phyloP scores from a whole-genome alignment of 2,113 vertebrate species.

The Erinaceus europaeus region DNA sequence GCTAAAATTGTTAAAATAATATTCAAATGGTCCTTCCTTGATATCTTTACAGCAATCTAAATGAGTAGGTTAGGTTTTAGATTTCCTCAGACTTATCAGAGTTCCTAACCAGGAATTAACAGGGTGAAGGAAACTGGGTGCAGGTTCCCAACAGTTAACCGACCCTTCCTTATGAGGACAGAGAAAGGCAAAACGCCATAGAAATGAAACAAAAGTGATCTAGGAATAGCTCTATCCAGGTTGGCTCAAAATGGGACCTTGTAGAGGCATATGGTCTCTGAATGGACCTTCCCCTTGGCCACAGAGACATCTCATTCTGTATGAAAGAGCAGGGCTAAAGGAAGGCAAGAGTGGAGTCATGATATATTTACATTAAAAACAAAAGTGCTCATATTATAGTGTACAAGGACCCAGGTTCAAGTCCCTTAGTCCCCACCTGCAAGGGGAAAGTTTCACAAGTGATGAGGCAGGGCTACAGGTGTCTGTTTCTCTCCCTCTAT shows the following conservation, averaged over 20 bases:
- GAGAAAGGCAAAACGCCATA: neutral
- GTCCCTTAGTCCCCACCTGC: no score
- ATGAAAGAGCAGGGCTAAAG: no score
- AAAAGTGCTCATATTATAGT: no score
- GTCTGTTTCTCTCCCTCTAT: no score
- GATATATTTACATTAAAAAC: no score
- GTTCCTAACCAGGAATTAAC: neutral
- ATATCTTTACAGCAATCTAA: conserved; percentile 2
- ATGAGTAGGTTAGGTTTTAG: conserved; percentile 6
- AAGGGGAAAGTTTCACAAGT: no score
- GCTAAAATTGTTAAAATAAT: neutral
- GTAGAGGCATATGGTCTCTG: neutral
- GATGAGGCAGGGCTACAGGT: no score
- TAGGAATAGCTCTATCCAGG: neutral
- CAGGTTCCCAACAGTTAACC: no score
- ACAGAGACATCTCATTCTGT: neutral
- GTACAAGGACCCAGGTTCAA: no score
- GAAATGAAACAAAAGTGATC: neutral
- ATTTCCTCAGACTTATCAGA: conserved; percentile 1
- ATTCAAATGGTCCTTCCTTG: neutral
- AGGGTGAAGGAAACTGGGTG: neutral
- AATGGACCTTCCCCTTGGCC: neutral
- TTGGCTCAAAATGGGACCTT: neutral
- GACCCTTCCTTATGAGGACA: neutral
- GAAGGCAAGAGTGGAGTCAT: no score